Conservation (phyloP, 2,888 invertebrate genomes). For the Dasypogon diadema region DNA sequence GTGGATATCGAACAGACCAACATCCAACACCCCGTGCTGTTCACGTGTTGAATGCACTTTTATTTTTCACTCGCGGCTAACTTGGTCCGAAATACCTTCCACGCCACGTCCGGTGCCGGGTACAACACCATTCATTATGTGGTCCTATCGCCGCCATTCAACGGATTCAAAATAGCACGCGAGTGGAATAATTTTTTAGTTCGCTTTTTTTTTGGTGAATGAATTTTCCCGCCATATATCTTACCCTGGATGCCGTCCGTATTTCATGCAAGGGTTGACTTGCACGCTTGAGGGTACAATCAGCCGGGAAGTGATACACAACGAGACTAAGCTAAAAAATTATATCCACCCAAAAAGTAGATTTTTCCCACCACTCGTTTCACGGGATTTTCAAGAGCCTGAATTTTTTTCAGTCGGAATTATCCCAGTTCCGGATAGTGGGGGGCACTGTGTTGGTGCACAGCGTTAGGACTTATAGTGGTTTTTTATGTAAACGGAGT, state of each 20-base stretch:
- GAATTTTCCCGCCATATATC: conserved; percentile 39
- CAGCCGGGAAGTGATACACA: conserved; percentile 44
- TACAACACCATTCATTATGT: conserved; percentile 28
- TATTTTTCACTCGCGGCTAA: conserved; percentile 47
- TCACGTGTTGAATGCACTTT: conserved; percentile 52
- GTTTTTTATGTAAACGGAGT: conserved; percentile 31
- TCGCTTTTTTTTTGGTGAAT: not conserved
- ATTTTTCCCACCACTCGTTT: not conserved
- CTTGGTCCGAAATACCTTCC: not conserved
- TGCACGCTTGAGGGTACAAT: conserved; percentile 40
- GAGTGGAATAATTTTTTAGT: not conserved
- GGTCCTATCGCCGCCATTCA: conserved; percentile 36
- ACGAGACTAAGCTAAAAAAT: conserved; percentile 41
- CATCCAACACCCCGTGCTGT: not conserved
- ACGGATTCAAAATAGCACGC: conserved; percentile 39
- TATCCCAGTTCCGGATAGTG: not conserved
- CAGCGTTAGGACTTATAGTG: conserved; percentile 16
- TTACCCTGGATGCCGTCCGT: conserved; percentile 5
- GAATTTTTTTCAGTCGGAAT: not conserved
- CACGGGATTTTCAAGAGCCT: conserved; percentile 17
- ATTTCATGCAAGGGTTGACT: conserved; percentile 36
- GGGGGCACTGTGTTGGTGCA: not conserved
- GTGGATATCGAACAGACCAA: too few species aligned
- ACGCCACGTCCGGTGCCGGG: not conserved
- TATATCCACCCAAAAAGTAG: conserved; percentile 33